Evolutionary conservation across 2,888 invertebrate species (phyloP).

Genomic region (Latheticus oryzae): DNA sequence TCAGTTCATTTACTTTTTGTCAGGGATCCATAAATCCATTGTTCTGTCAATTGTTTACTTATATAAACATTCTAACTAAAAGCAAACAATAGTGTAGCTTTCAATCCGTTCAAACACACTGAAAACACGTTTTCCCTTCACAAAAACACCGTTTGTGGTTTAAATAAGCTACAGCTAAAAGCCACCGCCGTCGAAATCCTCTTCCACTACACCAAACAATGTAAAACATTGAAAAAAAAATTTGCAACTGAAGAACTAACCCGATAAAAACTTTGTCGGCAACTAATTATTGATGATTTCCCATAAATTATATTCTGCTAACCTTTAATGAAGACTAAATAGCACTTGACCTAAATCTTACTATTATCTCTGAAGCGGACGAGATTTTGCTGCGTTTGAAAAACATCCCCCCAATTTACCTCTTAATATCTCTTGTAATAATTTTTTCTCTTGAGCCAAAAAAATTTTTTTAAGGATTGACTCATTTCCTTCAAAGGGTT

Average conservation of each 20-base stretch:
- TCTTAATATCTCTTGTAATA: constrained; percentile 19
- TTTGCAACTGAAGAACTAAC: constrained; percentile 25
- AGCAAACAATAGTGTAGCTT: constrained; percentile 33
- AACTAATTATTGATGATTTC: constrained; percentile 27
- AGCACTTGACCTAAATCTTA: constrained; percentile 27
- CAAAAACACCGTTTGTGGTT: constrained; percentile 35
- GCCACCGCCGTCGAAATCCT: constrained; percentile 36
- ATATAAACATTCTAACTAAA: constrained; percentile 27
- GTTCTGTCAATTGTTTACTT: constrained; percentile 25
- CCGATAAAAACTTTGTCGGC: constrained; percentile 21
- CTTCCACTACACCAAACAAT: constrained; percentile 11
- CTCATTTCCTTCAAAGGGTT: constrained; percentile 3
- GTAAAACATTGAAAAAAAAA: constrained; percentile 24
- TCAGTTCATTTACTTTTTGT: no score
- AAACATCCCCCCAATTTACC: constrained; percentile 24
- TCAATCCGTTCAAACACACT: constrained; percentile 31
- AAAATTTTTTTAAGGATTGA: constrained; percentile 9
- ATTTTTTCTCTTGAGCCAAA: constrained; percentile 11
- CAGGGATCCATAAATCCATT: constrained; percentile 18
- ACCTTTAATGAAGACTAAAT: constrained; percentile 14
- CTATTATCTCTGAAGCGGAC: constrained; percentile 20
- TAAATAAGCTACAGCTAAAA: constrained; percentile 35
- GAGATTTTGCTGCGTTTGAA: constrained; percentile 27
- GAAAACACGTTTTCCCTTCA: constrained; percentile 29
- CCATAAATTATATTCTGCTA: constrained; percentile 11